Evolutionary conservation across 2,113 vertebrate species (phyloP).

Genomic region (Planiliza haematocheilus): DNA sequence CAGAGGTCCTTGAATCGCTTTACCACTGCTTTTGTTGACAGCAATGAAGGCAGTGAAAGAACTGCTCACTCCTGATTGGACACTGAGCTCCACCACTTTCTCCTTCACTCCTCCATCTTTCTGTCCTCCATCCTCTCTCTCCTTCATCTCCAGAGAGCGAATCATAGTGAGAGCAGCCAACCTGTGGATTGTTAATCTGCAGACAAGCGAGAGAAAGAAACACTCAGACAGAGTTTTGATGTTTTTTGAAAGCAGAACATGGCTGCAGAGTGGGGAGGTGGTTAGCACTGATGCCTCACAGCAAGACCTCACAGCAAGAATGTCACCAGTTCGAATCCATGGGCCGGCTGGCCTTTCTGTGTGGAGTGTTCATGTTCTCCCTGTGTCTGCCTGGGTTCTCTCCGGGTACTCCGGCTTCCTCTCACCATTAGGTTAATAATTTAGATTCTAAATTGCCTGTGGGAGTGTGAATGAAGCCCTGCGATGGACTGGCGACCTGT

Average conservation of each 20-base stretch:
- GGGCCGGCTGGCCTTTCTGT: too few relatives aligned
- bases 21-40: conserved; percentile 72
- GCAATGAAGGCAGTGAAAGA: conserved; percentile 85
- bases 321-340: too few relatives aligned
- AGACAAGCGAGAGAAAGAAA: neutral
- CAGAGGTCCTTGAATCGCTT: conserved; percentile 78
- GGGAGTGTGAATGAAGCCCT: too few relatives aligned
- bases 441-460: too few relatives aligned
- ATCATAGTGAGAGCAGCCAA: conserved; percentile 84
- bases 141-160: conserved; percentile 76
- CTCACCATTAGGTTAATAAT: too few relatives aligned
- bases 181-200: conserved; percentile 84
- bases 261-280: too few relatives aligned
- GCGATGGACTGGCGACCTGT: too few relatives aligned
- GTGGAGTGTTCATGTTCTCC: too few relatives aligned
- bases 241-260: neutral
- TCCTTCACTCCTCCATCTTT: conserved; percentile 51
- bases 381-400: too few relatives aligned
- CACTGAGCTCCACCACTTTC: conserved; percentile 80
- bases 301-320: too few relatives aligned
- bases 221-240: accelerated
- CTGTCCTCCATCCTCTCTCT: conserved; percentile 5
- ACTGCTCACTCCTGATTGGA: conserved; percentile 85
- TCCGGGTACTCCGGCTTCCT: too few relatives aligned
- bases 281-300: too few relatives aligned